phyloP scores from a whole-genome alignment of 2,797 vertebrate species.

The Sebastes cheni region DNA sequence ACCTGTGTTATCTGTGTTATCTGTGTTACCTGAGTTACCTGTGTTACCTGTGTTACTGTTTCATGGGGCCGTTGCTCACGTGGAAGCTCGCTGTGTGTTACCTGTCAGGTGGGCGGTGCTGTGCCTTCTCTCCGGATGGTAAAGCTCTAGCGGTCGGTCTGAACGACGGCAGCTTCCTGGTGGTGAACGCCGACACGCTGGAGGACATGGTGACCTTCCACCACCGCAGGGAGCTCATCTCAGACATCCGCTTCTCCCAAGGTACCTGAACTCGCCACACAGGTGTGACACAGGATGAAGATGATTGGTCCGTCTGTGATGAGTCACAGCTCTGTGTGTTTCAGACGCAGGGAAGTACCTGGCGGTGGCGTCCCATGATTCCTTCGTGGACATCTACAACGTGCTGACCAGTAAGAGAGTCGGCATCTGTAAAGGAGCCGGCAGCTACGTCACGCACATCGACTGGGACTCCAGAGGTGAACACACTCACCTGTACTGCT shows the following conservation, averaged over 20 bases:
- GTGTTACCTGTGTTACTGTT: background rate
- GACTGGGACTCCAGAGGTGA: constrained; percentile 97
- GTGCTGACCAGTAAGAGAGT: constrained; percentile 96
- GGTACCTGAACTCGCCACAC: constrained; percentile 74
- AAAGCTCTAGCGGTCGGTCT: constrained; percentile 95
- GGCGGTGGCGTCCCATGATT: constrained; percentile 95
- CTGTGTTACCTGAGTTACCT: background rate
- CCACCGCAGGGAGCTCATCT: constrained; percentile 95
- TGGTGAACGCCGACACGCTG: constrained; percentile 95
- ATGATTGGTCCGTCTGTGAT: background rate
- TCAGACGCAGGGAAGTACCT: constrained; percentile 94
- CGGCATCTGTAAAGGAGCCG: constrained; percentile 95
- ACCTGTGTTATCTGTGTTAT: too few species aligned
- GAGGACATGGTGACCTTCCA: constrained; percentile 99
- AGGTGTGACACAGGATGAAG: background rate
- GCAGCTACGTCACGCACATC: constrained; percentile 93
- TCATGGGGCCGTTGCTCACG: too few species aligned
- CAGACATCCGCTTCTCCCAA: constrained; percentile 95
- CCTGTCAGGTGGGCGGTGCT: constrained; percentile 91
- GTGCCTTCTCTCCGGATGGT: constrained; percentile 96
- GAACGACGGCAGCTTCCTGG: constrained; percentile 96
- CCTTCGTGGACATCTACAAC: constrained; percentile 98
- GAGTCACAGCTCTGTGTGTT: constrained; percentile 9
- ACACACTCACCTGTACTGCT: too few species aligned
- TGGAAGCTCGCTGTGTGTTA: background rate